Base-by-base conservation (phyloP, 2,113 vertebrate species). In the Microcebus griseorufus region DNA sequence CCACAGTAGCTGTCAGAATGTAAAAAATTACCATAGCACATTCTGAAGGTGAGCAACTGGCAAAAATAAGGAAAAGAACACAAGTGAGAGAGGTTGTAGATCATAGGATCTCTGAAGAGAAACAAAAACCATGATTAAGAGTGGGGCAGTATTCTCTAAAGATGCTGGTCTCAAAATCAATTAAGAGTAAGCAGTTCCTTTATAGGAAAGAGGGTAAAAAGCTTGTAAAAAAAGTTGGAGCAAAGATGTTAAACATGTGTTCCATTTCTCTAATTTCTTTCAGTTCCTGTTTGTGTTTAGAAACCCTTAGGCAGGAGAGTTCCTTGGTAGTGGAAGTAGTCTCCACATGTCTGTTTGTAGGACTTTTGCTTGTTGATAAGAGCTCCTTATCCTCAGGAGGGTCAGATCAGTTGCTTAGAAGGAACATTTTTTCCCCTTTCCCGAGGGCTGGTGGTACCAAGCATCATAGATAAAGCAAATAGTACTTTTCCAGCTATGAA, bases 401-500 rank as follows among this genome's bases (percentile, higher is more conserved):
- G 5, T 88, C 2, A 32, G 45, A 73, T 67, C 37, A 83, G 27
- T 78, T 60, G 34, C 39, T 90, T 84, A 84, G 45, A 55, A 72
- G n/a, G 5, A 81, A 32, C 18, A 2, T 25, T 64, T 37, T 60
- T 70, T 25, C 32, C 37, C 27, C 58, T 67, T 45, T 3, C 51
- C 9, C 29, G 4, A 60, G 7, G n/a, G 53, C 58, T 95, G n/a
- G 22, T 70, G 23, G 45, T 62, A 79, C 42, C 27, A 83, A 87
- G 29, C 1, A 78, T 88, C 55, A 53, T 18, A 90, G 55, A 93
- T 84, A 93, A 94, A 80, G 48, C 10, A 93, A 97, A 20, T 58
- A 89, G 82, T 80, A 72, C 29, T 91, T 95, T 91, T 39, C 81
- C 81, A 90, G 45, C 27, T n/a, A 81, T 53, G 29, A 96, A 90